phyloP scores from a whole-genome alignment of 92 coral and sea anemone genomes.

The Paragorgia papillata region DNA sequence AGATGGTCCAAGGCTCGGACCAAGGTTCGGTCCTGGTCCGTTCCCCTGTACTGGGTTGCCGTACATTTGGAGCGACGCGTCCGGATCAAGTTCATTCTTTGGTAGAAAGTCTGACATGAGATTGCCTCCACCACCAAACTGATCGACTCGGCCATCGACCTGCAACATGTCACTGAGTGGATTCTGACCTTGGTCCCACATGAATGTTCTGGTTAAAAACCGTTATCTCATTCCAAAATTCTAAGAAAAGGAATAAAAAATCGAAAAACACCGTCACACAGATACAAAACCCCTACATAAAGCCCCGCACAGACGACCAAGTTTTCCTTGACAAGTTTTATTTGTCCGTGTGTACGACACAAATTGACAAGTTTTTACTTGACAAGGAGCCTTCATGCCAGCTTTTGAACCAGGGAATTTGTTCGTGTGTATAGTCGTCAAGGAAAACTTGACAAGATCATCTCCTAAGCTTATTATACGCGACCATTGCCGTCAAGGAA shows the following conservation, averaged over 20 bases:
- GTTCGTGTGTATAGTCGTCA: no score
- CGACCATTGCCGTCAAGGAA: no score
- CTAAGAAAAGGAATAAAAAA: not conserved
- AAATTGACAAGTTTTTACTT: no score
- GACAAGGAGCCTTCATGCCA: no score
- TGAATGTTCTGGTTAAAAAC: not conserved
- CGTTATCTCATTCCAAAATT: constrained; percentile 32
- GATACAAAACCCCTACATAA: no score
- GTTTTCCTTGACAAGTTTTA: no score
- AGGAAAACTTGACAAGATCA: no score
- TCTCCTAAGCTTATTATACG: no score
- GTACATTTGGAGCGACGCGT: constrained; percentile 29
- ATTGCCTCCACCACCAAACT: constrained; percentile 29
- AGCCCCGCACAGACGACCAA: no score
- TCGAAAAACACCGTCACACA: no score
- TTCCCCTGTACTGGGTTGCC: constrained; percentile 19
- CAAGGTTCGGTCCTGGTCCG: not conserved
- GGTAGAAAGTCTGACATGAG: constrained; percentile 31
- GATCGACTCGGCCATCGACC: constrained; percentile 28
- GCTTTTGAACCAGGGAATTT: no score
- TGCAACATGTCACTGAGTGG: constrained; percentile 31
- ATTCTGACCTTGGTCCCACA: constrained; percentile 32
- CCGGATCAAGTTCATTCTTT: constrained; percentile 30
- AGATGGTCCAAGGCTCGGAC: not conserved
- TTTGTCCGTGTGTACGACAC: no score